phyloP scores from a whole-genome alignment of 2,113 vertebrate species.

The Ameiurus melas region DNA sequence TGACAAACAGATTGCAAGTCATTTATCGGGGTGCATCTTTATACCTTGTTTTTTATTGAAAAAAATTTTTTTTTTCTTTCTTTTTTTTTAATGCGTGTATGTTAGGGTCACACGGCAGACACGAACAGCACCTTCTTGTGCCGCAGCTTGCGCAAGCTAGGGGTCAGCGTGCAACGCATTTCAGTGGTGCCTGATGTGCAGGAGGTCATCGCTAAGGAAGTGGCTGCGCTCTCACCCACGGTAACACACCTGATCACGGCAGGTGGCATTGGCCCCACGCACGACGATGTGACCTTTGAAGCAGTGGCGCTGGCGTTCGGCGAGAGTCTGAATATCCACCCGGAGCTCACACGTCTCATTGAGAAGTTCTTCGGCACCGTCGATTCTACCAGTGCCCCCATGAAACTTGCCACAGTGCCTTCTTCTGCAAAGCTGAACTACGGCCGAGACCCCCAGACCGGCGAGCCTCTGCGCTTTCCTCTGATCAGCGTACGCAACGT shows the following conservation, averaged over 20 bases:
- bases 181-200: slow-evolving; percentile 86
- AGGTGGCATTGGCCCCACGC: slow-evolving; percentile 92
- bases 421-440: slow-evolving; percentile 86
- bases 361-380: slow-evolving; percentile 71
- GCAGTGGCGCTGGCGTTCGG: slow-evolving; percentile 86
- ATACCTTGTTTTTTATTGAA: neutral
- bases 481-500: slow-evolving; percentile 91
- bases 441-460: slow-evolving; percentile 74
- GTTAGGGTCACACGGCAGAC: slow-evolving; percentile 89
- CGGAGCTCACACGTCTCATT: slow-evolving; percentile 79
- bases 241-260: slow-evolving; percentile 88
- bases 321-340: slow-evolving; percentile 76
- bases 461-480: slow-evolving; percentile 76
- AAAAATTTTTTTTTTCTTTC: too few relatives aligned
- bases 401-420: slow-evolving; percentile 86
- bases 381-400: slow-evolving; percentile 67
- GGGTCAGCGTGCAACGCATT: slow-evolving; percentile 83
- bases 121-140: slow-evolving; percentile 92
- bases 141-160: slow-evolving; percentile 80
- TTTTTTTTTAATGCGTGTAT: neutral
- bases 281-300: slow-evolving; percentile 93
- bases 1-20: neutral
- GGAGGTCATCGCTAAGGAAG: slow-evolving; percentile 82
- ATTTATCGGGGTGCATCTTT: neutral
- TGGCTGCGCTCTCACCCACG: slow-evolving; percentile 75